Conservation (phyloP, 2,888 invertebrate species). For the Caenorhabditis doughertyi region DNA sequence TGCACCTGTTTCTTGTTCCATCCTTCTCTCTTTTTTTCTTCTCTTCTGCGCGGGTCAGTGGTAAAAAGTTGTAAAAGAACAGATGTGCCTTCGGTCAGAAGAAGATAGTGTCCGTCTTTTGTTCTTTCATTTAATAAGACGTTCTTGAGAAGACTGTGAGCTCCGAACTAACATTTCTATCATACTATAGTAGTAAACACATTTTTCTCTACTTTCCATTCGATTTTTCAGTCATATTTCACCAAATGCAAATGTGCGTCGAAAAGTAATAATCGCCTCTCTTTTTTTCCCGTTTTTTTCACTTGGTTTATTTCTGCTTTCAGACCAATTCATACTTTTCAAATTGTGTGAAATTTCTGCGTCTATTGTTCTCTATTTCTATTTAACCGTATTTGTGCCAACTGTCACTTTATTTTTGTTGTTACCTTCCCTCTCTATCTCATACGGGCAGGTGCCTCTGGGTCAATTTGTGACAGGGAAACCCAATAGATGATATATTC, state of each 20-base stretch:
- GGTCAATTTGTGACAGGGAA: neutral
- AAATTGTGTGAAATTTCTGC: constrained; percentile 20
- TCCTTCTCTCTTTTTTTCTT: neutral
- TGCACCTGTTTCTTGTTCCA: constrained; percentile 50
- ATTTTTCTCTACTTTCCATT: constrained; percentile 2
- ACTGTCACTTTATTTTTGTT: constrained; percentile 35
- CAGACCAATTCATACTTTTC: constrained; percentile 42
- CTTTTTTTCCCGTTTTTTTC: constrained; percentile 20
- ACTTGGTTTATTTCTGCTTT: constrained; percentile 27
- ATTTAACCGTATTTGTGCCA: constrained; percentile 45
- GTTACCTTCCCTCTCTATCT: neutral
- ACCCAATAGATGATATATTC: no score
- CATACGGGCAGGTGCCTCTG: constrained; percentile 25
- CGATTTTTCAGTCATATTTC: neutral
- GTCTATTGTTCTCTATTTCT: neutral
- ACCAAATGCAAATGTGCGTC: constrained; percentile 34
- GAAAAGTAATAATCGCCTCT: constrained; percentile 43
- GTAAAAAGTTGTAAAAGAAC: constrained; percentile 64
- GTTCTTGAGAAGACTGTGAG: no score
- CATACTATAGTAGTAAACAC: neutral
- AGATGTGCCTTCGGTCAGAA: constrained; percentile 41
- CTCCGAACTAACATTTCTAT: no score
- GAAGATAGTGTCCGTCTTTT: no score
- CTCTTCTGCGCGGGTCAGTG: constrained; percentile 31
- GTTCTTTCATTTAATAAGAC: no score